Evolutionary conservation across 2,113 vertebrate species (phyloP).

Genomic region (Trogon surrucura): DNA sequence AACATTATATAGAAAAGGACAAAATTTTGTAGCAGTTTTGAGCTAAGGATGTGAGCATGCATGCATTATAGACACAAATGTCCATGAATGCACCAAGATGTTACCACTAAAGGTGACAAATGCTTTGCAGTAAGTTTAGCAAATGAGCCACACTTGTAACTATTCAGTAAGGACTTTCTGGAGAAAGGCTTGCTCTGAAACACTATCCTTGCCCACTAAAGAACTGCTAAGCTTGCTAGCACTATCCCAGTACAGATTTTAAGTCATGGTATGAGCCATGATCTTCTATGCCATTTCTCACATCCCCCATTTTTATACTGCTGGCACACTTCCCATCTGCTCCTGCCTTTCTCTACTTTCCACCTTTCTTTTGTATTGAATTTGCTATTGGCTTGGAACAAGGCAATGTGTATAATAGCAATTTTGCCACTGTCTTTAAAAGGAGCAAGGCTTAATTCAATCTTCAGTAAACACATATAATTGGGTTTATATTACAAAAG

Average conservation of each 20-base stretch:
- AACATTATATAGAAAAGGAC: neutral
- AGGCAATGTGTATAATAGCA: neutral
- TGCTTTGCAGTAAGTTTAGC: neutral
- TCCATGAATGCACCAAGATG: neutral
- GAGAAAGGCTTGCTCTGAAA: neutral
- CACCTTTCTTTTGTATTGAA: neutral
- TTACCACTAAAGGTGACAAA: neutral
- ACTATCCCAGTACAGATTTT: neutral
- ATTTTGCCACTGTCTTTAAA: neutral
- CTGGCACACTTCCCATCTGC: neutral
- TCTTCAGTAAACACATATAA: neutral
- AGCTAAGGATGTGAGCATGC: accelerated
- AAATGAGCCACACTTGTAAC: neutral
- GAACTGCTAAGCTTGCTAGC: neutral
- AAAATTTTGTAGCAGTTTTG: neutral
- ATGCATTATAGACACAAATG: neutral
- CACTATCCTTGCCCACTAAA: neutral
- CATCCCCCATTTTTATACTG: accelerated
- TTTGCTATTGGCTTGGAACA: neutral
- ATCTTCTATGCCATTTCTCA: neutral
- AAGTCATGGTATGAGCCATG: neutral
- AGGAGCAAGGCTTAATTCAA: neutral
- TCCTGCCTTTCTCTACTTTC: neutral
- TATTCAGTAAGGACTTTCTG: neutral
- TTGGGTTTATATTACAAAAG: neutral